A percentile compares a stretch with the other conserved stretches of the same genome.
phyloP scores from a whole-genome alignment of 2,797 vertebrate species.

The Graptemys geographica region DNA sequence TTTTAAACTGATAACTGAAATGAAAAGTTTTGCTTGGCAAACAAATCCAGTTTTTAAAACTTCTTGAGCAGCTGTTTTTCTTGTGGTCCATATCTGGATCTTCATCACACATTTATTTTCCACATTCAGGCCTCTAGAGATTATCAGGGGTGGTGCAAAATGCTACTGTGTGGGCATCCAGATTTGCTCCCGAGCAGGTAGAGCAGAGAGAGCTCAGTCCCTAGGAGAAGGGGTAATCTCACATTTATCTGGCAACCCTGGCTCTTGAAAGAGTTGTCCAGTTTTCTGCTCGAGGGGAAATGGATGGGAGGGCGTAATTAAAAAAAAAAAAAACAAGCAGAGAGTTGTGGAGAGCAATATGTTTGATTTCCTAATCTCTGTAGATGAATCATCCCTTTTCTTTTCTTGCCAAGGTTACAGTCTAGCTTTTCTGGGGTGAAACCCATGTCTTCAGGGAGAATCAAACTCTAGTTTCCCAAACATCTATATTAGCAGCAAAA shows the following conservation, averaged over 20 bases:
- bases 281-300: fast-evolving
- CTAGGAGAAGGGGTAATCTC: not conserved
- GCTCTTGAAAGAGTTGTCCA: not conserved
- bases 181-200: not conserved
- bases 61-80: not conserved
- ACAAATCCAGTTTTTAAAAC: not conserved
- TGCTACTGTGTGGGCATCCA: not conserved
- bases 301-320: not conserved
- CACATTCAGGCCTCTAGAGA: not conserved
- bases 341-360: not conserved
- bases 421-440: not conserved
- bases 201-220: fast-evolving
- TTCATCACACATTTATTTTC: not conserved
- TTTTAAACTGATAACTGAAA: not conserved
- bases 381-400: not conserved
- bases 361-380: not conserved
- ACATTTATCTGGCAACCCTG: not conserved
- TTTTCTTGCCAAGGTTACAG: not conserved
- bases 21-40: fast-evolving
- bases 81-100: not conserved
- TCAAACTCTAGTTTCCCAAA: not conserved
- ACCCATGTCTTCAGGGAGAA: not conserved
- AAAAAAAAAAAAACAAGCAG: not conserved
- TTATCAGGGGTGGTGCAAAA: not conserved
- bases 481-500: not conserved